Evolutionary conservation across 2,113 vertebrate genomes (phyloP).

Genomic region (Pomatostomus ruficeps): DNA sequence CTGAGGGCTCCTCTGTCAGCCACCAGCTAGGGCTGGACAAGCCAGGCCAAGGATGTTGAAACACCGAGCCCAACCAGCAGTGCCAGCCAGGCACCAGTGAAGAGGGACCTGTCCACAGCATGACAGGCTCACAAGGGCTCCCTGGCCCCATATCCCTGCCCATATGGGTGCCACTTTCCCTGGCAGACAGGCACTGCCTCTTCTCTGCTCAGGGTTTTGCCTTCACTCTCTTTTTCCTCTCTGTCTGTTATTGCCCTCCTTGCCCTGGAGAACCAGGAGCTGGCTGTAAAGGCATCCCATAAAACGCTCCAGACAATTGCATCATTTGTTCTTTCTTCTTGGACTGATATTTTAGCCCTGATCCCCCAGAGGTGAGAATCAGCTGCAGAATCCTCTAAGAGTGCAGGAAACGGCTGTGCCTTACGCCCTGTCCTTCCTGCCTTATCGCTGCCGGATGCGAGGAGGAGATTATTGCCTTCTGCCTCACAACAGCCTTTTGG

Average conservation of each 20-base stretch:
- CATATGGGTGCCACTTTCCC: not conserved
- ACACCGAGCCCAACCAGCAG: not conserved
- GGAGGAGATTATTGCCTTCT: not conserved
- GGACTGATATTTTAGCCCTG: not conserved
- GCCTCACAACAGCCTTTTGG: not conserved
- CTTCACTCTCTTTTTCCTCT: not conserved
- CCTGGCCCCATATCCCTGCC: not conserved
- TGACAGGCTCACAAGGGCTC: not conserved
- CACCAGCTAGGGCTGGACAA: not conserved
- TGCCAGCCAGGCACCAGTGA: not conserved
- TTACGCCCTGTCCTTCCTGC: not conserved
- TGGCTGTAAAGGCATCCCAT: not conserved
- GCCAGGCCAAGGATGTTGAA: not conserved
- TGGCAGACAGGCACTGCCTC: not conserved
- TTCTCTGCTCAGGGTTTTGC: not conserved
- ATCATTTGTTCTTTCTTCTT: not conserved
- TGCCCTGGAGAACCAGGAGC: not conserved
- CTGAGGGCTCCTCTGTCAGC: not conserved
- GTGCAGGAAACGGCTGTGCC: not conserved
- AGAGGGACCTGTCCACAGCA: rapidly evolving
- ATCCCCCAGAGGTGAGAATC: not conserved
- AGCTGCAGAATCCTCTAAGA: not conserved
- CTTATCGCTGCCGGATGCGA: rapidly evolving
- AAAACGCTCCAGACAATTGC: not conserved
- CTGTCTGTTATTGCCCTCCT: not conserved